These are phyloP conservation scores for Ptyas mucosa DNA, from an alignment of 2,113 vertebrate genomes.

Conservation along the genomic window DNA sequence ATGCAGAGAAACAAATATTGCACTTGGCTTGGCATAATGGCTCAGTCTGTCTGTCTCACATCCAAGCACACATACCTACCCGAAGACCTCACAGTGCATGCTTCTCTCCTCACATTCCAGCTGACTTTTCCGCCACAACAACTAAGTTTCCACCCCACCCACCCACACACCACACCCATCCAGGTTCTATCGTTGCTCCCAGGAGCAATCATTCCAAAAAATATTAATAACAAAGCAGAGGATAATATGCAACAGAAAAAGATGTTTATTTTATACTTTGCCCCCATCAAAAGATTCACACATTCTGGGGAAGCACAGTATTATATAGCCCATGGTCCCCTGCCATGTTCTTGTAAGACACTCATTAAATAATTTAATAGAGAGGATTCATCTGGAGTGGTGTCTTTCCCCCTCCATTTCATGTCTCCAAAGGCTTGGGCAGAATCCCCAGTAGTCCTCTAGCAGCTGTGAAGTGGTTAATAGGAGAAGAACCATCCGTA, in stretches of 20 bases:
- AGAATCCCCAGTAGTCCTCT: constrained; percentile 80
- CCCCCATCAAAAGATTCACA: not conserved
- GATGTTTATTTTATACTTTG: not conserved
- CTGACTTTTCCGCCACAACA: not conserved
- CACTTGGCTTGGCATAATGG: not conserved
- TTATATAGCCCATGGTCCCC: too few relatives aligned
- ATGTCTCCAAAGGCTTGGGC: constrained; percentile 27
- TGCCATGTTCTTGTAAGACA: not conserved
- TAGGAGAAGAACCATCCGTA: constrained; percentile 81
- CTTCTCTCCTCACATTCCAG: not conserved
- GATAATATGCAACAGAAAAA: not conserved
- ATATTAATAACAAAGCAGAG: not conserved
- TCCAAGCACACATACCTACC: not conserved
- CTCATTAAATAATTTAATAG: not conserved
- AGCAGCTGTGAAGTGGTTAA: constrained; percentile 87
- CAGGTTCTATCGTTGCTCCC: not conserved
- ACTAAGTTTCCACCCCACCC: not conserved
- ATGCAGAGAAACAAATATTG: not conserved
- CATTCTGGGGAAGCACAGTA: not conserved
- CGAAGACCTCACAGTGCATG: not conserved
- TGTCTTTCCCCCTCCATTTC: not conserved
- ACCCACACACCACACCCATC: not conserved
- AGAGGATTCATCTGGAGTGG: not conserved
- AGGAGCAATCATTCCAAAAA: not conserved
- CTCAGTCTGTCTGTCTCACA: not conserved